These are phyloP conservation scores for Cybosia mesomella DNA, from an alignment of 2,888 invertebrate species.

Conservation along the genomic window DNA sequence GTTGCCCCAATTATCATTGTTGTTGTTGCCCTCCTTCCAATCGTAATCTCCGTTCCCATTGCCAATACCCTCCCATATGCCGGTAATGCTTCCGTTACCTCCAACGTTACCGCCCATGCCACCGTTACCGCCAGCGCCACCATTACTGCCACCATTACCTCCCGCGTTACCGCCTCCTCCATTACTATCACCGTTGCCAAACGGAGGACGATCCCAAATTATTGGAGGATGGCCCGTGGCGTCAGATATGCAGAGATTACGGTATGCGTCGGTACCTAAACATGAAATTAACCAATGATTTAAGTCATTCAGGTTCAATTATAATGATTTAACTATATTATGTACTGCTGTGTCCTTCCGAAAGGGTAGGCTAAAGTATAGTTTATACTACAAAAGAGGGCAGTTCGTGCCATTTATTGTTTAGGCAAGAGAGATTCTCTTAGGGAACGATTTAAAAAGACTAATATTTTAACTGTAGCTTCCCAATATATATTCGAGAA, in stretches of 20 bases:
- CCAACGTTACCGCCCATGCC: constrained; percentile 52
- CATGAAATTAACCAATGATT: not conserved
- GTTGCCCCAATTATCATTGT: constrained; percentile 42
- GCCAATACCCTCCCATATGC: constrained; percentile 47
- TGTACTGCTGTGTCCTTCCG: too few relatives aligned
- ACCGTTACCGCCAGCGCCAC: constrained; percentile 51
- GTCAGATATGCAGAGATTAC: constrained; percentile 74
- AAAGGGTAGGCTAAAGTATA: too few relatives aligned
- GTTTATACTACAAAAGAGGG: too few relatives aligned
- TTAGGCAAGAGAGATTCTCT: too few relatives aligned
- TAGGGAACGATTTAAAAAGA: too few relatives aligned
- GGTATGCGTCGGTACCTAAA: constrained; percentile 76
- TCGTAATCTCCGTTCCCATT: constrained; percentile 40
- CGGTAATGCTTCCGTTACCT: constrained; percentile 58
- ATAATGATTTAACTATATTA: too few relatives aligned
- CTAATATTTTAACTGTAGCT: too few relatives aligned
- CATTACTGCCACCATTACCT: constrained; percentile 49
- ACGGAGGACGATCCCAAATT: constrained; percentile 67
- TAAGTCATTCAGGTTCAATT: not conserved
- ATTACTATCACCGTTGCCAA: constrained; percentile 17
- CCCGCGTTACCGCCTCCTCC: constrained; percentile 44
- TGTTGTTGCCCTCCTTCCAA: constrained; percentile 47
- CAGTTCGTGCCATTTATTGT: too few relatives aligned
- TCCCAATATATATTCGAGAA: too few relatives aligned
- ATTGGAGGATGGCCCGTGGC: constrained; percentile 58